Percentiles rank a stretch among this genome's conserved stretches.
Evolutionary conservation across 2,797 vertebrate genomes (phyloP).

Genomic region (Pipistrellus pygmaeus): DNA sequence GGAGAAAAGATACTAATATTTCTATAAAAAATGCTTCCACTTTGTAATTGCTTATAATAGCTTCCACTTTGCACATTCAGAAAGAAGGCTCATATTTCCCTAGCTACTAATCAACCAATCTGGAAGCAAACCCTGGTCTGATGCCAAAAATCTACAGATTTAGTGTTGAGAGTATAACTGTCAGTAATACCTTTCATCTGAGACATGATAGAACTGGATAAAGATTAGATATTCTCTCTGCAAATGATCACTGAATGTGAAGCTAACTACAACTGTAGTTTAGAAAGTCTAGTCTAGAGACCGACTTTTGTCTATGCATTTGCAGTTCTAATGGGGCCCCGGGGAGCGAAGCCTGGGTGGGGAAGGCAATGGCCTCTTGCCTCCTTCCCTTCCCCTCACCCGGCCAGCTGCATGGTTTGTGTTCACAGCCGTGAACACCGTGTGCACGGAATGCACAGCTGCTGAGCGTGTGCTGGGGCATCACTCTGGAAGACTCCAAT

Average conservation of each 20-base stretch:
- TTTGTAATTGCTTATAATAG: not conserved
- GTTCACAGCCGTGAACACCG: not conserved
- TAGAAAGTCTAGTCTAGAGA: not conserved
- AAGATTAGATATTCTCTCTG: not conserved
- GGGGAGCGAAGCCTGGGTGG: not conserved
- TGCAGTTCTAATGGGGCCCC: not conserved
- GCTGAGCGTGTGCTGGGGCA: not conserved
- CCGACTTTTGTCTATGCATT: not conserved
- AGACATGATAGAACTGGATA: not conserved
- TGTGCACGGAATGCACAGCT: not conserved
- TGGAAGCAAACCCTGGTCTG: not conserved
- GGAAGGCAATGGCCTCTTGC: not conserved
- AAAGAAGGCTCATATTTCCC: not conserved
- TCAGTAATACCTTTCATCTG: not conserved
- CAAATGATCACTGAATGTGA: not conserved
- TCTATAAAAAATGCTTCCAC: not conserved
- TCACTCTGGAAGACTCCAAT: not conserved
- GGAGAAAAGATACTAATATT: not conserved
- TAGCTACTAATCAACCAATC: not conserved
- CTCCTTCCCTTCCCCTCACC: rapidly evolving
- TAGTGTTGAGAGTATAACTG: not conserved
- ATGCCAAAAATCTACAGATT: not conserved
- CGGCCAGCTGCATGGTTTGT: not conserved
- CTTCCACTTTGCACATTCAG: not conserved
- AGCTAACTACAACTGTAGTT: not conserved